These are phyloP conservation scores for Hoplostethus mediterraneus DNA, from an alignment of 2,797 vertebrate genomes.

Conservation along the genomic window DNA sequence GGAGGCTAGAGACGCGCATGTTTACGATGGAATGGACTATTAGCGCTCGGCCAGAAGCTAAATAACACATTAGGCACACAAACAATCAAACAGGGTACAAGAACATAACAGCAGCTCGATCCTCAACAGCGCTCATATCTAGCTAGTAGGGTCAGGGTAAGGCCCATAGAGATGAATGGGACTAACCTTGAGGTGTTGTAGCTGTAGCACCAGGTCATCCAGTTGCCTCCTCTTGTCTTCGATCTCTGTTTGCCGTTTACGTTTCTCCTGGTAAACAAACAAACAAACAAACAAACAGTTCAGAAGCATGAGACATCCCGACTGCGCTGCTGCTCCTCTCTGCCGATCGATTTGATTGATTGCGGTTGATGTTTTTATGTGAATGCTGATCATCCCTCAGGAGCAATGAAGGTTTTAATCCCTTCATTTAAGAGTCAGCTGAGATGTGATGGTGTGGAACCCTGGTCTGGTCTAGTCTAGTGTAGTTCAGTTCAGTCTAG, in stretches of 20 bases:
- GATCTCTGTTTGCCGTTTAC: constrained; percentile 96
- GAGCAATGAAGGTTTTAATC: no score
- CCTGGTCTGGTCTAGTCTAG: no score
- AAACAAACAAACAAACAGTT: background rate
- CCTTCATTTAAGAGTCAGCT: no score
- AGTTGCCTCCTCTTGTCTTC: constrained; percentile 95
- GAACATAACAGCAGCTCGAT: background rate
- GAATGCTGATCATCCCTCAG: no score
- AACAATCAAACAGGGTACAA: constrained; percentile 18
- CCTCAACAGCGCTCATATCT: background rate
- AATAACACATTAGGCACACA: background rate
- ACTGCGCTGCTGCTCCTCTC: no score
- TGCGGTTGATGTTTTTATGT: no score
- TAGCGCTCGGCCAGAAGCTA: constrained; percentile 24
- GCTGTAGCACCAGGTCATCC: constrained; percentile 95
- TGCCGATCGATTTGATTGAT: no score
- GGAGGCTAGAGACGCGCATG: constrained; percentile 17
- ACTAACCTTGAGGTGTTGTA: constrained; percentile 97
- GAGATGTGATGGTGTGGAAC: no score
- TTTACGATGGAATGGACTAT: constrained; percentile 19
- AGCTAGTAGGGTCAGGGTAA: constrained; percentile 28
- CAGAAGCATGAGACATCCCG: no score
- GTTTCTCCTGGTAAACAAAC: constrained; percentile 88
- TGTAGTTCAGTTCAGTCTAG: no score
- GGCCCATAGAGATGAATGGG: constrained; percentile 21